A percentile compares a stretch with the other conserved stretches of the same genome.
Conservation (phyloP, 2,797 vertebrate genomes). For the Lerista edwardsae region DNA sequence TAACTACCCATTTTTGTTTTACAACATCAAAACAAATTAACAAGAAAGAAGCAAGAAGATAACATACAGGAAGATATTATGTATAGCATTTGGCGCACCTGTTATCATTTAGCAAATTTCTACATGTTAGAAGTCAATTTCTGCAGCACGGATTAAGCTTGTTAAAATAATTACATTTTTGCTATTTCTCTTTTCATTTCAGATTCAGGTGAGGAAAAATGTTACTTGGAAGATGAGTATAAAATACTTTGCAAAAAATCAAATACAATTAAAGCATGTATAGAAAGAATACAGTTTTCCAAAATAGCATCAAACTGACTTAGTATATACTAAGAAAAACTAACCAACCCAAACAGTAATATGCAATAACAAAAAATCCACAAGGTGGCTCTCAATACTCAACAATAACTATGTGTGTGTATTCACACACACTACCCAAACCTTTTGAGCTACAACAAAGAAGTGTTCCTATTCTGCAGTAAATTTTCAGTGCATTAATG, state of each 20-base stretch:
- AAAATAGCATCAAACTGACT: neutral
- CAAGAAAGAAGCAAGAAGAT: neutral
- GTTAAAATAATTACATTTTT: conserved; percentile 27
- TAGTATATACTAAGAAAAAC: neutral
- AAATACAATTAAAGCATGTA: neutral
- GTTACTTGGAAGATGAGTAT: neutral
- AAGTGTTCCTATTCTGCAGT: neutral
- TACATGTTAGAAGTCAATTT: neutral
- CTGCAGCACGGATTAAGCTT: neutral
- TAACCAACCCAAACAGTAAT: neutral
- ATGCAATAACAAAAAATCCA: conserved; percentile 54
- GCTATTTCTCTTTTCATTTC: neutral
- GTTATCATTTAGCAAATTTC: neutral
- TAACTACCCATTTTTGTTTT: neutral
- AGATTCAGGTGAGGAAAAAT: conserved; percentile 1
- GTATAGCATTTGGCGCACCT: neutral
- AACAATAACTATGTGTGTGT: conserved; percentile 21
- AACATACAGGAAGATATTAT: neutral
- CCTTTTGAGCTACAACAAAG: neutral
- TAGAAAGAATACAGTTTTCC: conserved; percentile 24
- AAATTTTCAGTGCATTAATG: conserved; percentile 28
- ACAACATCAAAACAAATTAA: neutral
- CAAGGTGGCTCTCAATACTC: conserved; percentile 72
- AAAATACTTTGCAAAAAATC: conserved; percentile 10
- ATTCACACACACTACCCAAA: neutral